These are phyloP conservation scores for Virgularia gustaviana DNA, from an alignment of 92 coral and sea anemone species.

Conservation along the genomic window DNA sequence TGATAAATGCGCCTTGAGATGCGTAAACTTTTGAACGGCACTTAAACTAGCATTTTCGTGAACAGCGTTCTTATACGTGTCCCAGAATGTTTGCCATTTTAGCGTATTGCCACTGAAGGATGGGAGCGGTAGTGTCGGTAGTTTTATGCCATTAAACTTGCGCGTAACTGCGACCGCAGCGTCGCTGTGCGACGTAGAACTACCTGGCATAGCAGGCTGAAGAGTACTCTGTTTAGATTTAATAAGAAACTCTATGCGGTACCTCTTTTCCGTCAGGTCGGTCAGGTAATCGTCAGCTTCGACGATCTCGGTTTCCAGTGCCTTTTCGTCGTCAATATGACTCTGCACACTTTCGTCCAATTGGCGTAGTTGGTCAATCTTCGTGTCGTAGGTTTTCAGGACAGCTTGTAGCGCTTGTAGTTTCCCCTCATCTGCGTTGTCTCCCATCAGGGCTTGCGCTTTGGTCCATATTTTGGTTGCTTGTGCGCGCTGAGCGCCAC, in stretches of 20 bases:
- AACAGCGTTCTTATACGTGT: constrained; percentile 14
- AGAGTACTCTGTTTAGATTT: too few relatives aligned
- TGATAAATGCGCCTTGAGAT: constrained; percentile 19
- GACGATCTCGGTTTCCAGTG: constrained; percentile 4
- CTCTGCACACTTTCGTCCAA: constrained; percentile 2
- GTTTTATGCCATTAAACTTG: too few relatives aligned
- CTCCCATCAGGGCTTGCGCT: constrained; percentile 1
- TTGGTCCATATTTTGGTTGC: constrained; percentile 10
- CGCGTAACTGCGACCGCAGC: too few relatives aligned
- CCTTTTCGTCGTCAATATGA: constrained; percentile 2
- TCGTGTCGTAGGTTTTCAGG: background rate
- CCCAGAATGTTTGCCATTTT: constrained; percentile 28
- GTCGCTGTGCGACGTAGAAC: background rate
- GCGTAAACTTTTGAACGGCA: constrained; percentile 20
- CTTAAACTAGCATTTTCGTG: background rate
- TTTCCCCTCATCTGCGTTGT: background rate
- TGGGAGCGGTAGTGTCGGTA: constrained; percentile 18
- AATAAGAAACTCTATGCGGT: background rate
- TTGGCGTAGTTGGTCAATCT: background rate
- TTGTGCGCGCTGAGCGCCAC: background rate
- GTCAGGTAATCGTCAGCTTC: background rate
- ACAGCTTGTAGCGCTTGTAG: background rate
- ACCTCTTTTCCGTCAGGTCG: constrained; percentile 10
- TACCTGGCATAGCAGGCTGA: background rate
- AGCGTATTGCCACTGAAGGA: constrained; percentile 27